phyloP scores from a whole-genome alignment of 2,888 invertebrate genomes.

The Dione juno region DNA sequence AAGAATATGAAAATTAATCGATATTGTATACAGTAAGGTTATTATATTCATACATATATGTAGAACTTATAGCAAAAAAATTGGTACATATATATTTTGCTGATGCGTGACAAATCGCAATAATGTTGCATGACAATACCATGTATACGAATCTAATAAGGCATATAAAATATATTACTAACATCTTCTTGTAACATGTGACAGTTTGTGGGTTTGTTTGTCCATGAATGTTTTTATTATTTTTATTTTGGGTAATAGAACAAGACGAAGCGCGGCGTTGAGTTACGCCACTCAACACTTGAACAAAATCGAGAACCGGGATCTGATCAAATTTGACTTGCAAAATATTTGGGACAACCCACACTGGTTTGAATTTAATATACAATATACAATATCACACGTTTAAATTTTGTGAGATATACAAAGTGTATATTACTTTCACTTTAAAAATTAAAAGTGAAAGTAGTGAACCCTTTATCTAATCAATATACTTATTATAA shows the following conservation, averaged over 20 bases:
- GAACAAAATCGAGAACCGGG: no score
- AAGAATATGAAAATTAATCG: no score
- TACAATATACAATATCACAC: no score
- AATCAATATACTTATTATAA: no score
- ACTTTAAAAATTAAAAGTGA: no score
- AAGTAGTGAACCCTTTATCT: no score
- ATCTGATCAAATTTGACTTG: no score
- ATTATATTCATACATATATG: neutral
- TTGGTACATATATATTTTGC: neutral
- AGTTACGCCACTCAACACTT: neutral
- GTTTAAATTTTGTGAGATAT: no score
- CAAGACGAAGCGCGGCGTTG: neutral
- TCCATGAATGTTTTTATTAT: neutral
- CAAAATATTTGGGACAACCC: no score
- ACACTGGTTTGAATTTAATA: no score
- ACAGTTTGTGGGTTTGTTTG: neutral
- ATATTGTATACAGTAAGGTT: no score
- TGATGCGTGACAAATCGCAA: constrained; percentile 40
- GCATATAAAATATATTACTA: constrained; percentile 13
- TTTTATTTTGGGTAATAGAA: neutral
- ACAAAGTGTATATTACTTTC: no score
- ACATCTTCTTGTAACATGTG: constrained; percentile 7
- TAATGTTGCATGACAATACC: constrained; percentile 31
- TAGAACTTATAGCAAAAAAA: neutral
- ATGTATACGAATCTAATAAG: constrained; percentile 17